Percentiles rank a stretch among this genome's conserved stretches.
Evolutionary conservation across 2,797 vertebrate genomes (phyloP).

Genomic region (Sylvilagus floridanus): DNA sequence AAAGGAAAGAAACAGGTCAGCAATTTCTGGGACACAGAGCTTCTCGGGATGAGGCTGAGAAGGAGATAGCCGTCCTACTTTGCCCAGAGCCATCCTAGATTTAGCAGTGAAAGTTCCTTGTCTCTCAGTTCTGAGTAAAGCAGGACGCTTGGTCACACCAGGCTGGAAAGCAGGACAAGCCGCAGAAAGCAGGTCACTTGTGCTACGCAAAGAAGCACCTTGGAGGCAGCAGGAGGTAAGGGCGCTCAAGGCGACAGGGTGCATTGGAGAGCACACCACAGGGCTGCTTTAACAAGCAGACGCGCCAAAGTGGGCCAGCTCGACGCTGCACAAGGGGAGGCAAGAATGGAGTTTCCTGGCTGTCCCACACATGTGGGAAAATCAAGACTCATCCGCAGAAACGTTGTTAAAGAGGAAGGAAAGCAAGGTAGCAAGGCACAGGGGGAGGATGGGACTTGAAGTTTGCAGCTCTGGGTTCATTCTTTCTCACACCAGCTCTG

Average conservation of each 20-base stretch:
- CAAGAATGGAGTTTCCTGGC: neutral
- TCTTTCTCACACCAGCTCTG: conserved; percentile 1
- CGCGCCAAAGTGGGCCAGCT: neutral
- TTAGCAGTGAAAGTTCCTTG: neutral
- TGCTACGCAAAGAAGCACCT: neutral
- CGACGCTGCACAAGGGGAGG: neutral
- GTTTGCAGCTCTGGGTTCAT: neutral
- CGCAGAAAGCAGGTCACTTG: neutral
- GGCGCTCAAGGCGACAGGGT: neutral
- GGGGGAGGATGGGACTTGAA: neutral
- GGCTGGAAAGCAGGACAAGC: neutral
- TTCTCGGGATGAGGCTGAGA: neutral
- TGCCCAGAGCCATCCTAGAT: neutral
- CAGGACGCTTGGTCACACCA: neutral
- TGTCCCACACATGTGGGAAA: neutral
- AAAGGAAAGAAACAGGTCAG: neutral
- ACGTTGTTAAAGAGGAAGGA: neutral
- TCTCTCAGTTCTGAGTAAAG: neutral
- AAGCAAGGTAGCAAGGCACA: neutral
- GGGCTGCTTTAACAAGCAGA: neutral
- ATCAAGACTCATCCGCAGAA: neutral
- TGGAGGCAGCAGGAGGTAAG: neutral
- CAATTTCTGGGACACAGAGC: neutral
- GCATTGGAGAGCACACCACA: neutral
- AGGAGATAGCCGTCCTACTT: neutral